Conservation (phyloP, 2,797 vertebrate species). For the Diceros bicornis region DNA sequence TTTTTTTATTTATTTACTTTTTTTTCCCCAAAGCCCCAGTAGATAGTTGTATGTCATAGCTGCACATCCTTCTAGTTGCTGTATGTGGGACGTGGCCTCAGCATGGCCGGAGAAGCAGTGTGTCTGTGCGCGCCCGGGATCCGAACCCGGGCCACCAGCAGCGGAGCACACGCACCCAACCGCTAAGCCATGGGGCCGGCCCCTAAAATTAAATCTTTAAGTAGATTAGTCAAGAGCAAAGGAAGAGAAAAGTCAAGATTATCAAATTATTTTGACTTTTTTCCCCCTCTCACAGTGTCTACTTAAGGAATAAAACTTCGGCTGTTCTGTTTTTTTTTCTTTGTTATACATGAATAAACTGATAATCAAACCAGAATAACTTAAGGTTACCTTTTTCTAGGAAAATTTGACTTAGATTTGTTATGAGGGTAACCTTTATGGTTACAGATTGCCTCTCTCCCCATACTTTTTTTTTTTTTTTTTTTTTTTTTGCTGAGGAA, state of each 20-base stretch:
- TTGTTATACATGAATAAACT: not conserved
- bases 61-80: too few species aligned
- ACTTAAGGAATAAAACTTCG: not conserved
- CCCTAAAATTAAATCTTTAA: slow-evolving; percentile 2
- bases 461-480: not conserved
- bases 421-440: not conserved
- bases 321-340: not conserved
- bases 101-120: too few species aligned
- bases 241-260: slow-evolving; percentile 35
- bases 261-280: not conserved
- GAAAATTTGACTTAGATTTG: slow-evolving; percentile 62
- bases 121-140: too few species aligned
- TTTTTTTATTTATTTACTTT: too few species aligned
- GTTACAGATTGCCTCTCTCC: not conserved
- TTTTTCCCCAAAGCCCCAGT: too few species aligned
- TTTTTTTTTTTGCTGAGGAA: too few species aligned
- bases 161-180: too few species aligned
- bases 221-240: slow-evolving; percentile 18
- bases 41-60: too few species aligned
- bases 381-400: slow-evolving; percentile 44
- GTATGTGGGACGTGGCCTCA: too few species aligned
- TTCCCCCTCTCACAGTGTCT: not conserved
- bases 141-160: too few species aligned
- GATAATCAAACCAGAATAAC: slow-evolving; percentile 14
- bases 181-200: too few species aligned